A percentile compares a stretch with the other conserved stretches of the same genome.
Evolutionary conservation across 1,140 invertebrate species (phyloP).

Genomic region (Bombus terrestris): DNA sequence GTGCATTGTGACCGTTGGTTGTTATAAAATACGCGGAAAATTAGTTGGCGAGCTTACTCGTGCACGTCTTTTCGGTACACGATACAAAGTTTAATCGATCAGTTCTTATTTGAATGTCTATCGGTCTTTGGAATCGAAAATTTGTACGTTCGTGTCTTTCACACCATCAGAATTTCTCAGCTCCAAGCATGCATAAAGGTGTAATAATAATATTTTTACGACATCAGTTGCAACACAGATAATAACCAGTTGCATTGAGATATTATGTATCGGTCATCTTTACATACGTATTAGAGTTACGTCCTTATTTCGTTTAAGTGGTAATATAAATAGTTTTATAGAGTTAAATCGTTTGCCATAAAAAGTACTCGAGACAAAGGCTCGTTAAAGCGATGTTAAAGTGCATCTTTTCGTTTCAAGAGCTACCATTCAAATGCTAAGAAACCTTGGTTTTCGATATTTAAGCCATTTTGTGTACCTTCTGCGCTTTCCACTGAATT

Average conservation of each 20-base stretch:
- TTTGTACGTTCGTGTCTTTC: not conserved
- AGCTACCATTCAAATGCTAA: not conserved
- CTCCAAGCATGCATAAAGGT: too few species aligned
- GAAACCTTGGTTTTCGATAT: too few species aligned
- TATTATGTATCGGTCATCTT: not conserved
- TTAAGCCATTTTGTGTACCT: too few species aligned
- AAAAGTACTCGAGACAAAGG: not conserved
- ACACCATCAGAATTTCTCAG: not conserved
- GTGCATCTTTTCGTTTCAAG: not conserved
- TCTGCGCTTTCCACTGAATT: too few species aligned
- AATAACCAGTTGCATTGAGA: not conserved
- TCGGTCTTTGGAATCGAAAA: not conserved
- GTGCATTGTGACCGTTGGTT: not conserved
- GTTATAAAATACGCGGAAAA: not conserved
- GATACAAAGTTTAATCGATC: not conserved
- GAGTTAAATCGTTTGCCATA: not conserved
- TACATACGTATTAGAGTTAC: not conserved
- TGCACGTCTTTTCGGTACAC: not conserved
- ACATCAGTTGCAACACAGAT: not conserved
- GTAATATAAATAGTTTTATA: not conserved
- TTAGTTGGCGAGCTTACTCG: not conserved
- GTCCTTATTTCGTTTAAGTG: not conserved
- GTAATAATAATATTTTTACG: not conserved
- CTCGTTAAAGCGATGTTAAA: not conserved
- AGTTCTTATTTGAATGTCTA: not conserved